Conservation (phyloP, 1,140 invertebrate genomes). For the Samia ricini region DNA sequence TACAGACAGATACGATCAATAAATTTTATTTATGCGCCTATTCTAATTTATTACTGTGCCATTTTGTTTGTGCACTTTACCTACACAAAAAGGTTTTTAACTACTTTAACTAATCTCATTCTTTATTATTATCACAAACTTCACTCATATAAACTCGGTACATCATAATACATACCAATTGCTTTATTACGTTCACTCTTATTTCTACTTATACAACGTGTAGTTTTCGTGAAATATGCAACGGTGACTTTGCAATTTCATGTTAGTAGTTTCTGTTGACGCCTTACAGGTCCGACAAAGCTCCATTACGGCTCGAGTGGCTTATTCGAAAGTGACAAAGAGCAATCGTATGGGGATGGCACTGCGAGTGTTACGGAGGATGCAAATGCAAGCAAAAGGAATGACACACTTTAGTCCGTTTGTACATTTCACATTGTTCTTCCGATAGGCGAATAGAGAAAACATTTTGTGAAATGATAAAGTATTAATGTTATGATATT, state of each 20-base stretch:
- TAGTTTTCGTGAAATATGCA: neutral
- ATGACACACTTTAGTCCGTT: neutral
- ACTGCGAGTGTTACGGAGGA: neutral
- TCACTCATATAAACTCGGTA: too few relatives aligned
- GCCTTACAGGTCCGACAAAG: neutral
- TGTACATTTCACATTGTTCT: neutral
- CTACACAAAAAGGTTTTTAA: too few relatives aligned
- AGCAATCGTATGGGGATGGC: neutral
- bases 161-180: too few relatives aligned
- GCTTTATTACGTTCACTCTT: too few relatives aligned
- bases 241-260: neutral
- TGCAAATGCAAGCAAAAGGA: slow-evolving; percentile 1
- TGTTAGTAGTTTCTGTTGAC: neutral
- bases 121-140: too few relatives aligned
- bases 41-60: too few relatives aligned
- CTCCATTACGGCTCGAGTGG: neutral
- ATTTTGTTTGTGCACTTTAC: too few relatives aligned
- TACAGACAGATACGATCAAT: too few relatives aligned
- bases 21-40: too few relatives aligned
- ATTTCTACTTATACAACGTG: too few relatives aligned
- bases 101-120: too few relatives aligned
- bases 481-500: too few relatives aligned
- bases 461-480: neutral
- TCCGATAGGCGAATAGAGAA: neutral
- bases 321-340: neutral